These are phyloP conservation scores for Thinocorus orbignyianus DNA, from an alignment of 2,113 vertebrate genomes.

Conservation along the genomic window DNA sequence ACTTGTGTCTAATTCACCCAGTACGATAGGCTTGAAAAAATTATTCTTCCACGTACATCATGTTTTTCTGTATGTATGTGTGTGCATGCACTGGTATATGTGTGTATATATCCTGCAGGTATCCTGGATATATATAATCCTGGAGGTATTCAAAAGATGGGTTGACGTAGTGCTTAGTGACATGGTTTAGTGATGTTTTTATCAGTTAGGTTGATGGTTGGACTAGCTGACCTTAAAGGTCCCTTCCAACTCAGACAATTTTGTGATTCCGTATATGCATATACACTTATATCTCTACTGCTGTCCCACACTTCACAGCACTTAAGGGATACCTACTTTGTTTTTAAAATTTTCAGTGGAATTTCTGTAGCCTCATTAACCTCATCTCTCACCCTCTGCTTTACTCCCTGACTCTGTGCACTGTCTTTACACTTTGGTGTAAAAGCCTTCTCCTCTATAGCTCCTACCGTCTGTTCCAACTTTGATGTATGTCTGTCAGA, in stretches of 20 bases:
- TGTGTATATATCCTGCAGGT: background rate
- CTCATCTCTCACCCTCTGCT: background rate
- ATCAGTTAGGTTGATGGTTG: no score
- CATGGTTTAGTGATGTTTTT: no score
- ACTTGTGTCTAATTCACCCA: background rate
- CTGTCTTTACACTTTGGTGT: background rate
- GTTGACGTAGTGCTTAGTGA: no score
- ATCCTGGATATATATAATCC: no score
- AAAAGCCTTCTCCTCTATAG: background rate
- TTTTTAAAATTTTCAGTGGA: background rate
- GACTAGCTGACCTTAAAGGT: no score
- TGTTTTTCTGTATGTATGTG: background rate
- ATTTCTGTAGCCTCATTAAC: slow-evolving; percentile 24
- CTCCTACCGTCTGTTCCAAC: background rate
- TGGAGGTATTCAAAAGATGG: no score
- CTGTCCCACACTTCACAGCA: background rate
- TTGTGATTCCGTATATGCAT: background rate
- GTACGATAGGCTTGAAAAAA: background rate
- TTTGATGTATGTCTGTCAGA: background rate
- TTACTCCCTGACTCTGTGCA: background rate
- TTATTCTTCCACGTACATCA: background rate
- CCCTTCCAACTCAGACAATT: no score
- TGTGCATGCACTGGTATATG: background rate
- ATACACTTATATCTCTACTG: background rate
- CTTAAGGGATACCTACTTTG: background rate